Evolutionary conservation across 1,140 invertebrate genomes (phyloP).

Genomic region (Delia radicum): DNA sequence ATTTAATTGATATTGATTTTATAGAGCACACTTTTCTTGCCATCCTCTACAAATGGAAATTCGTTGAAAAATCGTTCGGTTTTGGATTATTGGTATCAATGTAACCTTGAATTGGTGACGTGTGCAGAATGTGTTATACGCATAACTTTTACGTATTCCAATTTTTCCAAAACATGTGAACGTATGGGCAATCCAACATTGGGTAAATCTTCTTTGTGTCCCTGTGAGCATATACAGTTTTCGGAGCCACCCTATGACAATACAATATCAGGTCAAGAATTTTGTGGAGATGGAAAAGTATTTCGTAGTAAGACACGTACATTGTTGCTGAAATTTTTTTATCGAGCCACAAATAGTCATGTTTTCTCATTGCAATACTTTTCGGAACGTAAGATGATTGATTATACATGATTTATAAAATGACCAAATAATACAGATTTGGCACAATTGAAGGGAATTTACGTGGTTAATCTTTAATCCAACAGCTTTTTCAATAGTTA

Average conservation of each 20-base stretch:
- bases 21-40: constrained; percentile 40
- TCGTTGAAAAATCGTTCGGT: constrained; percentile 43
- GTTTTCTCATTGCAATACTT: constrained; percentile 68
- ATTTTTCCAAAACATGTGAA: constrained; percentile 55
- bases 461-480: no score
- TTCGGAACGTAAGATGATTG: constrained; percentile 64
- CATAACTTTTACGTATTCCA: constrained; percentile 62
- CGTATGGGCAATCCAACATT: constrained; percentile 37
- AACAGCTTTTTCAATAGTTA: no score
- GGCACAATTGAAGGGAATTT: not conserved
- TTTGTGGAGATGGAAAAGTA: constrained; percentile 62
- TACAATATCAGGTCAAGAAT: constrained; percentile 63
- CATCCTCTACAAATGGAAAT: constrained; percentile 15
- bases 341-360: constrained; percentile 63
- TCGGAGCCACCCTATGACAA: constrained; percentile 68
- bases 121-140: constrained; percentile 71
- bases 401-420: no score
- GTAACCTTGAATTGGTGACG: constrained; percentile 68
- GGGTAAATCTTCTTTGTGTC: constrained; percentile 49
- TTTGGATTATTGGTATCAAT: constrained; percentile 59
- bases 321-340: constrained; percentile 65
- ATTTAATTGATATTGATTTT: constrained; percentile 7
- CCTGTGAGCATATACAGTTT: constrained; percentile 70
- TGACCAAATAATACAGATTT: not conserved
- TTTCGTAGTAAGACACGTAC: constrained; percentile 67